Conservation (phyloP, 2,113 vertebrate species). For the Percina caprodes region DNA sequence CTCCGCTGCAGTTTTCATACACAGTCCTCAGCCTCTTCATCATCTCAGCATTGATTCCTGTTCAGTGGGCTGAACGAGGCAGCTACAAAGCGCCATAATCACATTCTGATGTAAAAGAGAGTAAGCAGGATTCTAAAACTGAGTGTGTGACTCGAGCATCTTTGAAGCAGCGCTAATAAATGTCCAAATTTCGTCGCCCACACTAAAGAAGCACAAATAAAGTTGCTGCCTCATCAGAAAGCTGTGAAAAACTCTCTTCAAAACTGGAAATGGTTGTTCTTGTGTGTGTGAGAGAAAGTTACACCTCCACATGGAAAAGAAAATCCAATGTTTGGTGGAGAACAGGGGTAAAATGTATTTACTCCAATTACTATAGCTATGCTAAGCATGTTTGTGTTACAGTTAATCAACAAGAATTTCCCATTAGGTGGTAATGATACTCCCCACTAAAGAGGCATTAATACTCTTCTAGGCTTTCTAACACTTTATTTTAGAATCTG, state of each 20-base stretch:
- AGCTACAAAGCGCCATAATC: slow-evolving; percentile 10
- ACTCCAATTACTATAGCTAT: not conserved
- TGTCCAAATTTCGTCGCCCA: slow-evolving; percentile 32
- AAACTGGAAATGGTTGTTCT: slow-evolving; percentile 18
- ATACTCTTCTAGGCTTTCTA: not conserved
- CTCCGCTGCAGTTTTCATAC: slow-evolving; percentile 22
- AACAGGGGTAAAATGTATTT: not conserved
- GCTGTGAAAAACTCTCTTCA: slow-evolving; percentile 13
- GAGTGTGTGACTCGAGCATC: slow-evolving; percentile 21
- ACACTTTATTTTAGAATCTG: slow-evolving; percentile 1
- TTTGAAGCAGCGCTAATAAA: slow-evolving; percentile 51
- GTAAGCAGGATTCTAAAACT: slow-evolving; percentile 23
- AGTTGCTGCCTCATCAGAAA: slow-evolving; percentile 39
- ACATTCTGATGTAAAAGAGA: slow-evolving; percentile 10
- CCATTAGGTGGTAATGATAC: not conserved
- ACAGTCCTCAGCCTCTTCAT: slow-evolving; percentile 32
- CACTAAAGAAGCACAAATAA: slow-evolving; percentile 33
- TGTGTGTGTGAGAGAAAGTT: slow-evolving; percentile 11
- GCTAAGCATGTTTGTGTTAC: not conserved
- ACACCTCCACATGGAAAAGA: slow-evolving; percentile 2
- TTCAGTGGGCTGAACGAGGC: slow-evolving; percentile 6
- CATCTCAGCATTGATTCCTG: slow-evolving; percentile 18
- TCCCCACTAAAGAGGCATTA: not conserved
- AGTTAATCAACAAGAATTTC: not conserved
- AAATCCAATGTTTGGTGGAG: not conserved